Evolutionary conservation across 1,140 invertebrate species (phyloP).

Genomic region (Lineus longissimus): DNA sequence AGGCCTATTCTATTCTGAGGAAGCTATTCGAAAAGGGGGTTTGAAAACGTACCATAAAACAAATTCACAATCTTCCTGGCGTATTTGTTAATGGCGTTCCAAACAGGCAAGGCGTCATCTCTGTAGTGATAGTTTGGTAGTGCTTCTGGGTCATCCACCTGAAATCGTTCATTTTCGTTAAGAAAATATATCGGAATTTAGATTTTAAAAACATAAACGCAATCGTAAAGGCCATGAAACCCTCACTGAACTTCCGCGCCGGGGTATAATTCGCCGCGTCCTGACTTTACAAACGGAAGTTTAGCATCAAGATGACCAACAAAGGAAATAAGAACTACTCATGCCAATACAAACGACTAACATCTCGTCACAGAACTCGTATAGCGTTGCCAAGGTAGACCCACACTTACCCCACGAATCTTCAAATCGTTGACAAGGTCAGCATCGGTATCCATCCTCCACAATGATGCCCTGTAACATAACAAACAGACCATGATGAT

Average conservation of each 20-base stretch:
- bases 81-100: slow-evolving; percentile 45
- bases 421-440: slow-evolving; percentile 46
- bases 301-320: too few relatives aligned
- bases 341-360: too few relatives aligned
- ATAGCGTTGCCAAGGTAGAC: too few relatives aligned
- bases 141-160: slow-evolving; percentile 35
- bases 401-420: neutral
- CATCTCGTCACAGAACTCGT: too few relatives aligned
- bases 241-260: too few relatives aligned
- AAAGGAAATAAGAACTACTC: too few relatives aligned
- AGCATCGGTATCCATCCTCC: slow-evolving; percentile 27
- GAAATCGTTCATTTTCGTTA: neutral
- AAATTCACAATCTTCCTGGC: slow-evolving; percentile 24
- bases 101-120: slow-evolving; percentile 51
- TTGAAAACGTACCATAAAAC: neutral
- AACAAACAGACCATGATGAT: too few relatives aligned
- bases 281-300: too few relatives aligned
- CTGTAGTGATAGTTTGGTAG: slow-evolving; percentile 52
- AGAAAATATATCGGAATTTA: neutral
- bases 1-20: too few relatives aligned
- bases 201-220: neutral
- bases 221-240: too few relatives aligned
- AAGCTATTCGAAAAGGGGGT: too few relatives aligned
- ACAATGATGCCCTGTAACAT: slow-evolving; percentile 8
- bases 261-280: too few relatives aligned